A percentile compares a stretch with the other conserved stretches of the same genome.
Conservation (phyloP, 2,888 invertebrate species). For the Oscheius sp. region DNA sequence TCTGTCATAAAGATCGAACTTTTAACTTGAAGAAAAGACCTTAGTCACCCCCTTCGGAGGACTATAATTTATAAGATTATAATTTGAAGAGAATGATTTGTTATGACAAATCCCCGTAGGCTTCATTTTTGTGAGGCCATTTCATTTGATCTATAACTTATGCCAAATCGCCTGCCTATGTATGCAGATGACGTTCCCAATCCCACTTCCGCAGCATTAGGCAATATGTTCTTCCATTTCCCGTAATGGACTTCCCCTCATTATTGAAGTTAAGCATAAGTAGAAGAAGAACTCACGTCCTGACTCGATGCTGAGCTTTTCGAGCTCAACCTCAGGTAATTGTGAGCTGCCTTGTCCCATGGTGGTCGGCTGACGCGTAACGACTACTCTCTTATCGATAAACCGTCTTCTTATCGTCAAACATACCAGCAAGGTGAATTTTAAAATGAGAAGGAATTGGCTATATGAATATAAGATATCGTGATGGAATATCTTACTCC, state of each 20-base stretch:
- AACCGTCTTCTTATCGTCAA: conserved; percentile 8
- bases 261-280: background rate
- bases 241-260: background rate
- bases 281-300: conserved; percentile 50
- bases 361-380: conserved; percentile 6
- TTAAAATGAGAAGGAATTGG: background rate
- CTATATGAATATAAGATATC: background rate
- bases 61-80: background rate
- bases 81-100: background rate
- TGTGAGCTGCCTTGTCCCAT: conserved; percentile 56
- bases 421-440: background rate
- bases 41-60: too few relatives aligned
- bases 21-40: too few relatives aligned
- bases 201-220: conserved; percentile 28
- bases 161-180: conserved; percentile 4
- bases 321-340: conserved; percentile 57
- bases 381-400: conserved; percentile 4
- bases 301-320: conserved; percentile 59
- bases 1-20: background rate
- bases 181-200: conserved; percentile 21
- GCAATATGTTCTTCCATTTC: conserved; percentile 5
- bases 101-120: background rate
- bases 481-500: conserved; percentile 8
- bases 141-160: conserved; percentile 2
- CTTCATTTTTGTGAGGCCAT: background rate